phyloP scores from a whole-genome alignment of 2,113 vertebrate species.

The Lepisosteus osseus region DNA sequence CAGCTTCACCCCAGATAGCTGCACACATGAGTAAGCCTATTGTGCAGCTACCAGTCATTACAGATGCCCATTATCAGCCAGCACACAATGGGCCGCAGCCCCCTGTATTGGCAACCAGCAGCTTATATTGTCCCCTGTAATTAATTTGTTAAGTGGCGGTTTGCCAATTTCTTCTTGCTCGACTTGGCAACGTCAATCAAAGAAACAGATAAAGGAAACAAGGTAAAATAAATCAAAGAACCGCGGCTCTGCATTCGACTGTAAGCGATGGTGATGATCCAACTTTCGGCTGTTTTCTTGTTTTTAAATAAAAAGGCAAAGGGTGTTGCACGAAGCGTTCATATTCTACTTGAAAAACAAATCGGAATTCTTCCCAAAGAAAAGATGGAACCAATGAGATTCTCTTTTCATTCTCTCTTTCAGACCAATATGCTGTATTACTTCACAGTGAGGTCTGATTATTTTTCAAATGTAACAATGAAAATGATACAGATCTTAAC shows the following conservation, averaged over 20 bases:
- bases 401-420: too few species aligned
- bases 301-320: too few species aligned
- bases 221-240: background rate
- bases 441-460: too few species aligned
- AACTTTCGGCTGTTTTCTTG: too few species aligned
- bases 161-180: conserved; percentile 42
- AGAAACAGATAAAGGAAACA: conserved; percentile 4
- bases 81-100: conserved; percentile 35
- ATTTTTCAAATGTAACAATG: too few species aligned
- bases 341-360: too few species aligned
- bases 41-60: conserved; percentile 70
- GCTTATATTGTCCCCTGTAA: conserved; percentile 53
- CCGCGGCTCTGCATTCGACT: too few species aligned
- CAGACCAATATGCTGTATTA: too few species aligned
- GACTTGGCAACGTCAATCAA: conserved; percentile 37
- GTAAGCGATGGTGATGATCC: too few species aligned
- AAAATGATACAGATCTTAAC: background rate
- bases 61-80: conserved; percentile 67
- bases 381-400: too few species aligned
- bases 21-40: conserved; percentile 74
- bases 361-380: too few species aligned
- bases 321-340: too few species aligned
- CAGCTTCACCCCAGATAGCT: conserved; percentile 57
- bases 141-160: conserved; percentile 65
- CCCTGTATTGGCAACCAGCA: conserved; percentile 46